Base-by-base conservation (phyloP, 1,140 invertebrate species). In the Atopsyche davidsoni region DNA sequence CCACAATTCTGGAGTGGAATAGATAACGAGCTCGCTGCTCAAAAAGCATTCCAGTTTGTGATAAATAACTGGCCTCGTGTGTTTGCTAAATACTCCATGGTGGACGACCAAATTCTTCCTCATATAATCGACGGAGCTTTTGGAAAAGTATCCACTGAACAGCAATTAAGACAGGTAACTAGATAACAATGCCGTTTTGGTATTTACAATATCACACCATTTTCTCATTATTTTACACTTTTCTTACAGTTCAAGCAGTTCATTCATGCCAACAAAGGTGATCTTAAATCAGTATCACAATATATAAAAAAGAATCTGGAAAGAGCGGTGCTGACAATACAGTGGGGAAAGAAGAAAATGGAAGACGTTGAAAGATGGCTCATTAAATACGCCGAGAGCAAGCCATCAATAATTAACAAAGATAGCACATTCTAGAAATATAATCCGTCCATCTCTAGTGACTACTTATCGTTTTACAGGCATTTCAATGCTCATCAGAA, bases 221-320 rank as follows among this genome's bases (percentile, higher is more conserved):
- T 9, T 6, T 9, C 23, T 41, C 34, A 24, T 25, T 16, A 48
- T 3, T 4, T 55, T 46, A 17, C 21, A 46, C 50, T 18, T 16
- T 22, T 57, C 14, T 38, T 56, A 17, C 34, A 72, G 69, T 66
- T 70, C 42, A 64, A 64, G 50, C 53, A 42, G 17, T 70, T 70
- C 40, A 59, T 64, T 24, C 61, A 62, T 4, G 42, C 47, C 11
- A 62, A 70, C 44, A 62, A 63, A n/a, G 61, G 70, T 1, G 62
- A 59, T 23, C 52, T 70, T 19, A 66, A 64, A 19, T 55, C 45
- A 17, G 60, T 67, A 3, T 66, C 66, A 1, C 62, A 68, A n/a
- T 58, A 57, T 0, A 60, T 67, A 19, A 59, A 62, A 9, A 58
- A 68, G 14, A 59, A 65, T 23, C 62, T 70, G 40, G 62, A 66